Evolutionary conservation across 2,113 vertebrate species (phyloP), one percentile per base, ranked within the genome.

Genomic region (Embiotoca jacksoni): DNA sequence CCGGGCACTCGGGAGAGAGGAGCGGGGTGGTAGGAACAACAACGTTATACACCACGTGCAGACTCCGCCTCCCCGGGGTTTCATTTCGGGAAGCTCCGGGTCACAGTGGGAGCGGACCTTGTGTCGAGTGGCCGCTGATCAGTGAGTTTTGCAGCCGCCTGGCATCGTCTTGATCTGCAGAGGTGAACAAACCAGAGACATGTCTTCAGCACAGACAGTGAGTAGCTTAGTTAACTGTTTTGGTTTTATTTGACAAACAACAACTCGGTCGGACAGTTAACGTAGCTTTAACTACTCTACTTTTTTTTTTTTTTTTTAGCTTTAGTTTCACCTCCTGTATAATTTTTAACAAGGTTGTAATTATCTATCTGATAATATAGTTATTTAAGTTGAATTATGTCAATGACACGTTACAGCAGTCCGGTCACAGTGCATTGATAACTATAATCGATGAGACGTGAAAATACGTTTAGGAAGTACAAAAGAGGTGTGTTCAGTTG

Each of bases 171-270:
- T 13, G 2, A 7, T 37, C 36, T 36, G 23, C 30, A 37, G 46
- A 52, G 55, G 39, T 36, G 2, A 59, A 16, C 2, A 47, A 57
- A 36, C 16, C 32, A 52, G 15, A 72, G 70, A 76, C 3, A 93
- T 93, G 92, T 88, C 92, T 76, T 80, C 89, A 31, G 2, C 72
- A 31, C 70, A 78, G 14, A 44, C 79, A 60, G 92, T 93, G 74
- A 85, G 91, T 84, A 59, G 1, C n/a, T 52, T 0, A 8, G 2
- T 54, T 9, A 5, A 2, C 3, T 6, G 11, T 3, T 49, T 35
- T 46, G 35, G 0, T 44, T 62, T 53, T 2, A 59, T 10, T 10
- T 37, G 9, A 46, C 9, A 1, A 73, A 58, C 11, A 23, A 5
- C 4, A 15, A 7, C n/a, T 50, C 9, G 36, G 0, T 41, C 11